Base-by-base conservation (phyloP, 2,888 invertebrate genomes). In the Sesia apiformis region DNA sequence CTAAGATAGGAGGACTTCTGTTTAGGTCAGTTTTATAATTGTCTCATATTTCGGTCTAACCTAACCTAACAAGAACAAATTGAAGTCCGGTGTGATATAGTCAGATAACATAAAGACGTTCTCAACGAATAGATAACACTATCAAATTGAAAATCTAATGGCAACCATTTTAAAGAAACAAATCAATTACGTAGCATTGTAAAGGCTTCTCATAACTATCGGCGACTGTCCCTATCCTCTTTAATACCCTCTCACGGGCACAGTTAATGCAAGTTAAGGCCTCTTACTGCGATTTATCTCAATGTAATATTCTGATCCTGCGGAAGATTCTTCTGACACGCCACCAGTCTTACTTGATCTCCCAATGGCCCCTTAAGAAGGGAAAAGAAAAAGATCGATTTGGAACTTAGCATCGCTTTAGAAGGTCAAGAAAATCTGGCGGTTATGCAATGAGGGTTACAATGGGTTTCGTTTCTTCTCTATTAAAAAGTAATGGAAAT, bases 401-500 rank as follows among this genome's bases (percentile, higher is more conserved):
- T 46, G 7, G 38, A 50, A 50, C 38, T 50, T 50, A 50, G 39
- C 5, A 38, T 50, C 5, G 6, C 3, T 6, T 38, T 50, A 50
- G 38, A 23, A n/a, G 52, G 39, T 52, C 52, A 40, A n/a, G 38
- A 40, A 39, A 52, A 40, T 40, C 50, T 57, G 59, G 56, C 50
- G 42, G 39, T 4, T 51, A 40, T 49, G 41, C 52, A 39, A 49
- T n/a, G 55, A 54, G 53, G 55, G 52, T 55, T 55, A 51, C 46
- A 55, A 55, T 51, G 53, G 52, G 49, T 40, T 52, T 54, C 55
- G 54, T 57, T 58, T 55, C 56, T 56, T 61, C 61, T 60, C 58
- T 63, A 63, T 64, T 63, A 62, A 57, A 60, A 57, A 55, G 50
- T 69, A 69, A 69, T 67, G 61, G 59, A 62, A 65, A 69, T 67